Base-by-base conservation (phyloP, 2,888 invertebrate species). In the Apamea anceps region DNA sequence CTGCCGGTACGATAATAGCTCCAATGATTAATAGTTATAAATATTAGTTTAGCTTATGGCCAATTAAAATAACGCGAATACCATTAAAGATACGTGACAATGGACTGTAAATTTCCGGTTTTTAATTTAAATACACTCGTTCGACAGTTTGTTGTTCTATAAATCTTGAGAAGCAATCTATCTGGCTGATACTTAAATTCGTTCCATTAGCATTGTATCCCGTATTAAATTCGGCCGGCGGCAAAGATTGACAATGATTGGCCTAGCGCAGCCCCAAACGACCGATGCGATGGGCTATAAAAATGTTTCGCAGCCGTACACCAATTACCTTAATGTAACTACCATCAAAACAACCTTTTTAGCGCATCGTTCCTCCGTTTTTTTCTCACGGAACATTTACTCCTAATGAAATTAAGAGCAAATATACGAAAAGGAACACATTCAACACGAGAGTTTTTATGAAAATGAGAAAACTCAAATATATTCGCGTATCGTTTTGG, bases 261-360 rank as follows among this genome's bases (percentile, higher is more conserved):
- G 94, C 83, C 93, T 93, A 93, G 93, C 93, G 92, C 90, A 94
- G 93, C 93, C 94, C 93, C 93, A 93, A 95, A 96, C 94, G 95
- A 93, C 93, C 94, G 92, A 91, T 91, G 91, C 94, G 93, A 94
- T 94, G 93, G 94, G 92, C 95, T 93, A 95, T 95, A 96, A 96
- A 96, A 95, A 94, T 95, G 94, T 96, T 96, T 94, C 94, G 93
- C 93, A 95, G 93, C 93, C 94, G 94, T 94, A 95, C 92, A 94
- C 94, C 96, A 96, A 96, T 96, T 96, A 96, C 95, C 93, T 95
- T 96, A 96, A 96, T 96, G 96, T 95, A 94, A 94, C 95, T 94
- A 94, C 95, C 95, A 95, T 94, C 94, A 94, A 94, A 95, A 95
- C 93, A 95, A 94, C 94, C 95, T 95, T 96, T 95, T 96, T 94